Evolutionary conservation across 2,888 invertebrate genomes (phyloP), one percentile per base, ranked within the genome.

Genomic region (Buathra laborator): DNA sequence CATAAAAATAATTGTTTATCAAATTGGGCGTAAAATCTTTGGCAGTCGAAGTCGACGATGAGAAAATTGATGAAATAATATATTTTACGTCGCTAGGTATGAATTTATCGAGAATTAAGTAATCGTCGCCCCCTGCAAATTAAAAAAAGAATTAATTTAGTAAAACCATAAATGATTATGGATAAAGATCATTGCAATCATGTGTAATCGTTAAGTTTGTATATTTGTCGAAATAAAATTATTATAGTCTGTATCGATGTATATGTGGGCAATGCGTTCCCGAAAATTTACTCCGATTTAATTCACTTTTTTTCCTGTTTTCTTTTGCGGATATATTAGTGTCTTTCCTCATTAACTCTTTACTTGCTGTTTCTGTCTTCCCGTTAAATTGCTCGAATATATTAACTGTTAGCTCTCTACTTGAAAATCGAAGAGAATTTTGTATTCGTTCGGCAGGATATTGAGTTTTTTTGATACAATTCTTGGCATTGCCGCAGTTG

Each of bases 1-100:
- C 66, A 92, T 92, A 91, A 66, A 32, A 43, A 75, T 78, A 79
- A 84, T 70, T 79, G 75, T 79, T 66, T 59, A 59, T 56, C 48
- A 43, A 56, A 59, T 74, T 10, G 37, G 37, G 6, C 37, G 37
- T 37, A 9, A 37, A 9, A 5, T 37, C 37, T 9, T 5, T 5
- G 37, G 9, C 5, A 9, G 7, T 66, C 64, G 67, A 12, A 29
- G 24, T 71, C 66, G 43, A 67, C 75, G 44, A 72, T n/a, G 64
- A 12, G 6, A 14, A n/a, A 12, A n/a, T 48, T 19, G 1, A 56
- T 24, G 10, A 24, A 56, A 6, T 16, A 19, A 53, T 2, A 53
- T 77, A 68, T 79, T 75, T 75, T 51, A 67, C 51, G 44, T 67
- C 59, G 51, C 3, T 44, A 37, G 29, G 66, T 78, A 79, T 59